phyloP scores from a whole-genome alignment of 2,888 invertebrate genomes.

The Macrophya annulata region DNA sequence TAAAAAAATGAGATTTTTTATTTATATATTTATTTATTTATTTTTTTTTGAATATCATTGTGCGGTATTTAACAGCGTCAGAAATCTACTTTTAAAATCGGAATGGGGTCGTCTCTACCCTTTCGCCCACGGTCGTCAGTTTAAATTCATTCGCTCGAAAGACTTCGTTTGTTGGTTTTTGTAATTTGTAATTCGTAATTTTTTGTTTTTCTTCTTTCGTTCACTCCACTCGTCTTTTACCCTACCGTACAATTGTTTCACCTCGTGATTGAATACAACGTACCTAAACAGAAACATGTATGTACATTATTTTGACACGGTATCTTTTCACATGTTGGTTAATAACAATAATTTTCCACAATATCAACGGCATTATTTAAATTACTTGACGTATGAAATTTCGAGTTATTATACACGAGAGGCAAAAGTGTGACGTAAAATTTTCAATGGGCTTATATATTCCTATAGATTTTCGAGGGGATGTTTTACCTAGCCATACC shows the following conservation, averaged over 20 bases:
- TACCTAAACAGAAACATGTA: no score
- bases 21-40: no score
- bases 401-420: neutral
- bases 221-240: neutral
- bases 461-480: neutral
- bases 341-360: neutral
- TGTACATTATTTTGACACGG: neutral
- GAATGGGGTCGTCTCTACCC: neutral
- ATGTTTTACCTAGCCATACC: neutral
- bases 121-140: neutral
- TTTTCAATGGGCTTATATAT: neutral
- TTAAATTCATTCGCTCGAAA: neutral
- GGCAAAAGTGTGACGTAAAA: neutral
- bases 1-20: neutral
- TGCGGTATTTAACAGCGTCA: neutral
- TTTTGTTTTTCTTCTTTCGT: neutral
- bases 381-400: neutral
- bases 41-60: neutral
- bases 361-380: neutral
- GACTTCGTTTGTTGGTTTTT: neutral
- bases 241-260: neutral
- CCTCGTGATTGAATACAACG: neutral
- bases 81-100: conserved; percentile 3
- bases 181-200: neutral
- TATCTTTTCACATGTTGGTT: neutral